Evolutionary conservation across 2,888 invertebrate species (phyloP).

Genomic region (Himalopsyche tibetana): DNA sequence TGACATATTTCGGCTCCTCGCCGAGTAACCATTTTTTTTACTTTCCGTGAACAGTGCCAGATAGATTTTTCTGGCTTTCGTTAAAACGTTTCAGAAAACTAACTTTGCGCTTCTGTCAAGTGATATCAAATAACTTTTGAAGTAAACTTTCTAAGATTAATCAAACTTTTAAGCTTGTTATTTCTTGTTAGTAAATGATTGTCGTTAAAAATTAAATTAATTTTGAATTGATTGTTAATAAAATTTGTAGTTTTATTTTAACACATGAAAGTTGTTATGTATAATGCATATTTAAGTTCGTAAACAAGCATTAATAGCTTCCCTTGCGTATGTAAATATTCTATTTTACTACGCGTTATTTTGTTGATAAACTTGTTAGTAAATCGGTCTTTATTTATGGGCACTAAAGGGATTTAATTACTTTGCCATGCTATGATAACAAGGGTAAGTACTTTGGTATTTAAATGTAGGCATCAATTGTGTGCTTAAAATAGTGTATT

Average conservation of each 20-base stretch:
- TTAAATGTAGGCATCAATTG: slow-evolving; percentile 36
- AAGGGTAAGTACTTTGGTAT: slow-evolving; percentile 38
- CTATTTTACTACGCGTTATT: slow-evolving; percentile 8
- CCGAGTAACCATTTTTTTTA: slow-evolving; percentile 27
- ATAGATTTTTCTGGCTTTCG: slow-evolving; percentile 34
- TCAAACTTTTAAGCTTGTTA: no score
- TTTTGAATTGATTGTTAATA: no score
- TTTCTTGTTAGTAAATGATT: no score
- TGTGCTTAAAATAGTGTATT: slow-evolving; percentile 1
- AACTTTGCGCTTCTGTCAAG: not conserved
- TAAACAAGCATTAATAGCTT: not conserved
- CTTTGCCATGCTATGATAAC: slow-evolving; percentile 31
- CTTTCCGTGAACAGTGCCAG: slow-evolving; percentile 10
- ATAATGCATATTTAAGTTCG: no score
- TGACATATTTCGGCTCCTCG: slow-evolving; percentile 37
- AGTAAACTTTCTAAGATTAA: no score
- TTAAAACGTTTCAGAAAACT: not conserved
- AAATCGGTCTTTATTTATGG: slow-evolving; percentile 40
- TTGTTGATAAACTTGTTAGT: slow-evolving; percentile 27
- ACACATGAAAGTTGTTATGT: no score
- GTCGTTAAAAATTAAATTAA: no score
- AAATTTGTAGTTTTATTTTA: no score
- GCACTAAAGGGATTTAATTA: slow-evolving; percentile 42
- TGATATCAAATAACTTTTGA: not conserved
- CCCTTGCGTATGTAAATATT: slow-evolving; percentile 29